phyloP scores from a whole-genome alignment of 2,113 vertebrate genomes.

The Ursus arctos region DNA sequence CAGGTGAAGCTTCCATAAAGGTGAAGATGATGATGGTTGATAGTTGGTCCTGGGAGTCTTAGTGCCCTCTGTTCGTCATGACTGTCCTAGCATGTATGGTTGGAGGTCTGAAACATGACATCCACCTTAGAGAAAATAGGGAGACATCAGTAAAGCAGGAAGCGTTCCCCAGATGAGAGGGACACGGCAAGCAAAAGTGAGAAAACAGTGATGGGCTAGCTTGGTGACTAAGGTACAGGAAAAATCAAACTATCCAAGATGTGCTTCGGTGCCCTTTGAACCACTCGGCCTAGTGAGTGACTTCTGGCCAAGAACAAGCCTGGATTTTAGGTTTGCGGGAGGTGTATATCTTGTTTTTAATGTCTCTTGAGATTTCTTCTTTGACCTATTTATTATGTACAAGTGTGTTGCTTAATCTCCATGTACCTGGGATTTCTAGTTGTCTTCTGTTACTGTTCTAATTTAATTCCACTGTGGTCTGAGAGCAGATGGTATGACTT shows the following conservation, averaged over 20 bases:
- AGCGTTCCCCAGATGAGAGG: background rate
- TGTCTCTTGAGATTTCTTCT: background rate
- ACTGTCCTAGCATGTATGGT: background rate
- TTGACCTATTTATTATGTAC: background rate
- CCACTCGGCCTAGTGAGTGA: background rate
- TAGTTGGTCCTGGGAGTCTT: background rate
- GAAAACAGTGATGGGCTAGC: background rate
- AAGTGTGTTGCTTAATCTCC: background rate
- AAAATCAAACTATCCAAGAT: background rate
- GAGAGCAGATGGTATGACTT: background rate
- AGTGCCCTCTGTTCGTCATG: background rate
- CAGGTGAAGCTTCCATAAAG: background rate
- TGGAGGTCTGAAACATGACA: background rate
- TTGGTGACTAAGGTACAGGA: background rate
- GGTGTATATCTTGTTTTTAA: background rate
- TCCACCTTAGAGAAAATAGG: background rate
- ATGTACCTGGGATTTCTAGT: background rate
- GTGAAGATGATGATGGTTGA: background rate
- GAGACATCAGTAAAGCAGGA: background rate
- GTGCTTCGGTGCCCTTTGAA: background rate
- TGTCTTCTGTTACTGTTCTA: background rate
- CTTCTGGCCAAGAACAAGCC: conserved; percentile 11
- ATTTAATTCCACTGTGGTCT: background rate
- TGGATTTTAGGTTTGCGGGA: background rate
- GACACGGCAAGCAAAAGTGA: background rate